These are phyloP conservation scores for Pristionchus entomophagus DNA, from an alignment of 2,888 invertebrate genomes.

Conservation along the genomic window DNA sequence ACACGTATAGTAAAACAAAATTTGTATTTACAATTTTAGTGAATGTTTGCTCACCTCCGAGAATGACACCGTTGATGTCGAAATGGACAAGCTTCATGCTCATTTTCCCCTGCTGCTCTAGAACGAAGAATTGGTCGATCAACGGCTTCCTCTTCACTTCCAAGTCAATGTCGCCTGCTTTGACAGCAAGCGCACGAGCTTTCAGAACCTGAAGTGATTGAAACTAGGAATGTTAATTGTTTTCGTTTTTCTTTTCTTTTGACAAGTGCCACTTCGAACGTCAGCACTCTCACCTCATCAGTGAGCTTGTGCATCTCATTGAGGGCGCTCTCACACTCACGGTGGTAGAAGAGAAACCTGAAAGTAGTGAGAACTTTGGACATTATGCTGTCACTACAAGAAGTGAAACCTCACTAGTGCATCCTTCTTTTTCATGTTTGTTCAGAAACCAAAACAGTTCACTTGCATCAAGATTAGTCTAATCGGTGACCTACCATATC, in stretches of 20 bases:
- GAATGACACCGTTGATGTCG: conserved; percentile 79
- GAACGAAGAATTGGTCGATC: conserved; percentile 77
- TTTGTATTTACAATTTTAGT: too few species aligned
- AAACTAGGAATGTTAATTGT: too few species aligned
- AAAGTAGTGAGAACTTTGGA: neutral
- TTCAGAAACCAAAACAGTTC: too few species aligned
- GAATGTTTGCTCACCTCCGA: too few species aligned
- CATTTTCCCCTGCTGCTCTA: conserved; percentile 71
- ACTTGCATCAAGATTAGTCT: too few species aligned
- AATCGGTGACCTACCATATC: neutral
- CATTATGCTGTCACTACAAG: neutral
- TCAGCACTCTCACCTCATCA: too few species aligned
- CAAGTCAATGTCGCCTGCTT: conserved; percentile 14
- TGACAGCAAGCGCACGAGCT: neutral
- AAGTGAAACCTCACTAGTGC: too few species aligned
- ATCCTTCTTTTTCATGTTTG: too few species aligned
- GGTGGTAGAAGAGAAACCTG: conserved; percentile 31
- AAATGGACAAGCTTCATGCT: conserved; percentile 77
- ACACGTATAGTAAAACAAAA: too few species aligned
- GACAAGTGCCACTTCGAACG: too few species aligned
- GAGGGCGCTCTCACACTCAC: conserved; percentile 16
- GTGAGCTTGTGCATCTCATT: conserved; percentile 40
- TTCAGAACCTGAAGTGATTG: neutral
- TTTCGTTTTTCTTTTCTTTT: too few species aligned
- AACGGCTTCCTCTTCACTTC: conserved; percentile 72